Conservation (phyloP, 2,113 vertebrate genomes). For the Solea solea region DNA sequence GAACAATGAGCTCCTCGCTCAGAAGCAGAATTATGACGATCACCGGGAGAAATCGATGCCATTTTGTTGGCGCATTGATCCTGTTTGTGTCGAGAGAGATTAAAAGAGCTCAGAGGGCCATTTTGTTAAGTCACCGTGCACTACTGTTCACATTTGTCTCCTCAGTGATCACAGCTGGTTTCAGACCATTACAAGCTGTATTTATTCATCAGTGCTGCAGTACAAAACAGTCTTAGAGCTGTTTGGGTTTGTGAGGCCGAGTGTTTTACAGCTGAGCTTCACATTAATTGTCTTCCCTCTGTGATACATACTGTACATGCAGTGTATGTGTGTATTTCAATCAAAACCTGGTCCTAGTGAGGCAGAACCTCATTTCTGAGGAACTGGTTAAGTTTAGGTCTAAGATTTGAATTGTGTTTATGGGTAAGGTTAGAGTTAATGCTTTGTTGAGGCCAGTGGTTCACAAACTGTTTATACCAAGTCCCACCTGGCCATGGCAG, state of each 20-base stretch:
- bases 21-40: constrained; percentile 54
- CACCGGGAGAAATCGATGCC: constrained; percentile 64
- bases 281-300: constrained; percentile 11
- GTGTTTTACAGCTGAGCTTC: constrained; percentile 13
- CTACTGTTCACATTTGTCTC: constrained; percentile 61
- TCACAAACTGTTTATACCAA: no score
- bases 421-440: no score
- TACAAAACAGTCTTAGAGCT: background rate
- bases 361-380: no score
- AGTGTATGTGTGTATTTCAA: no score
- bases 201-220: constrained; percentile 35
- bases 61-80: constrained; percentile 72
- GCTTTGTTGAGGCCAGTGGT: no score
- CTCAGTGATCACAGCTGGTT: constrained; percentile 49
- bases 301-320: background rate
- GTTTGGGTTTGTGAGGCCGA: background rate
- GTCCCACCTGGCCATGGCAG: no score
- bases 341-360: no score
- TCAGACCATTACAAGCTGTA: constrained; percentile 46
- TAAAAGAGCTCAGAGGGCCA: constrained; percentile 37
- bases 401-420: no score
- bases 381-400: no score
- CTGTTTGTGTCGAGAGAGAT: constrained; percentile 53
- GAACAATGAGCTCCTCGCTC: constrained; percentile 34
- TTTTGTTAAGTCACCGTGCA: constrained; percentile 56